phyloP scores from a whole-genome alignment of 2,113 vertebrate species.

The Rhagologus leucostigma region DNA sequence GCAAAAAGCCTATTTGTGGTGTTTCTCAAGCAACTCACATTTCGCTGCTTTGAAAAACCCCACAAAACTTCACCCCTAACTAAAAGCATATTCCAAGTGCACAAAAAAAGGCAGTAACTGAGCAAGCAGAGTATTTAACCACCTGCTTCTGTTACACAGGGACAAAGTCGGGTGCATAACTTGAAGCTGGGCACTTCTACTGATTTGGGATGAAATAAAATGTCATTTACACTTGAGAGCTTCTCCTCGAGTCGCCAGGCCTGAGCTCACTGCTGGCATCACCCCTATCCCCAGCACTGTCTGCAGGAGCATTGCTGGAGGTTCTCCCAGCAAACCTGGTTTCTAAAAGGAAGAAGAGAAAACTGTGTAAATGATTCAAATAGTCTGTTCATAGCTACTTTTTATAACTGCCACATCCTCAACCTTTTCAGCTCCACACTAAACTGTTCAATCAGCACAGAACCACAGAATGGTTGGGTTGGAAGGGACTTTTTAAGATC shows the following conservation, averaged over 20 bases:
- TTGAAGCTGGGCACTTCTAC: background rate
- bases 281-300: slow-evolving; percentile 82
- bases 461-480: rapidly evolving
- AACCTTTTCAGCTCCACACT: background rate
- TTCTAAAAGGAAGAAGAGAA: slow-evolving; percentile 72
- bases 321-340: slow-evolving; percentile 89
- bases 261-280: slow-evolving; percentile 72
- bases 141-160: background rate
- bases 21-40: background rate
- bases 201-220: background rate
- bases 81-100: background rate
- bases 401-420: background rate
- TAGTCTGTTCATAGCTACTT: background rate
- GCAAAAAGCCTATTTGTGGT: background rate
- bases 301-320: slow-evolving; percentile 86
- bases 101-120: background rate
- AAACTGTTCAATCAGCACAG: background rate
- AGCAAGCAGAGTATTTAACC: background rate
- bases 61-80: background rate
- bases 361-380: background rate
- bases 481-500: background rate
- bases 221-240: slow-evolving; percentile 82
- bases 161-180: background rate
- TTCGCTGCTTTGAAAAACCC: background rate
- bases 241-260: slow-evolving; percentile 84